Evolutionary conservation across 2,888 invertebrate genomes (phyloP).

Genomic region (Philereme vetulata): DNA sequence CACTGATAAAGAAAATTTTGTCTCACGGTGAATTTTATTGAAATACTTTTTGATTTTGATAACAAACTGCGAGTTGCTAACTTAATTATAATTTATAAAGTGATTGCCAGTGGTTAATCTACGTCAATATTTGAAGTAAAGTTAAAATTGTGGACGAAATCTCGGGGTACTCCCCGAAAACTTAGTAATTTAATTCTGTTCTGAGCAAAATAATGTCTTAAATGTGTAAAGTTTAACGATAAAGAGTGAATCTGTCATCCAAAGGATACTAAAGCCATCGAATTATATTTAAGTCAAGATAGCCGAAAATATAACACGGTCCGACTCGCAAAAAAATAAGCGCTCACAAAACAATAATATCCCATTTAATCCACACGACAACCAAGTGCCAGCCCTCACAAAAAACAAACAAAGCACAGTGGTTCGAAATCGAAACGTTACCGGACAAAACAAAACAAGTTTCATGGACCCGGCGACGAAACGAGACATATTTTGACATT

Average conservation of each 20-base stretch:
- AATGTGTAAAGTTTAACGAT: conserved; percentile 2
- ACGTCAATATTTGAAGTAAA: conserved; percentile 29
- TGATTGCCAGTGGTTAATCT: conserved; percentile 11
- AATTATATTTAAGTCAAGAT: neutral
- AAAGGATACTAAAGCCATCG: neutral
- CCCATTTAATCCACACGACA: conserved; percentile 36
- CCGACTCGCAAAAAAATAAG: conserved; percentile 21
- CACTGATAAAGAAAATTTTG: conserved; percentile 38
- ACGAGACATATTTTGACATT: conserved; percentile 48
- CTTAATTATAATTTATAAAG: conserved; percentile 21
- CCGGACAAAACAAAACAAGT: conserved; percentile 55
- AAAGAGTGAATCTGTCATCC: neutral
- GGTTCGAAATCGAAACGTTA: conserved; percentile 54
- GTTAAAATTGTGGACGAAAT: neutral
- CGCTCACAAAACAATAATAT: conserved; percentile 34
- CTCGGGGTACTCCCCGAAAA: neutral
- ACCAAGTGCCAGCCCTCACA: conserved; percentile 35
- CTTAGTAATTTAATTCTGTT: conserved; percentile 1
- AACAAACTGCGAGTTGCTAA: conserved; percentile 12
- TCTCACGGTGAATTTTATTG: conserved; percentile 35
- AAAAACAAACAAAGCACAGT: conserved; percentile 46
- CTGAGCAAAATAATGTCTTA: neutral
- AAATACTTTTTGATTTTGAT: conserved; percentile 29
- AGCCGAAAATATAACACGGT: conserved; percentile 1
- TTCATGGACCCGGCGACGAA: conserved; percentile 47